Percentiles rank a stretch among this genome's conserved stretches.
Evolutionary conservation across 2,888 invertebrate genomes (phyloP).

Genomic region (Terebella lapidaria): DNA sequence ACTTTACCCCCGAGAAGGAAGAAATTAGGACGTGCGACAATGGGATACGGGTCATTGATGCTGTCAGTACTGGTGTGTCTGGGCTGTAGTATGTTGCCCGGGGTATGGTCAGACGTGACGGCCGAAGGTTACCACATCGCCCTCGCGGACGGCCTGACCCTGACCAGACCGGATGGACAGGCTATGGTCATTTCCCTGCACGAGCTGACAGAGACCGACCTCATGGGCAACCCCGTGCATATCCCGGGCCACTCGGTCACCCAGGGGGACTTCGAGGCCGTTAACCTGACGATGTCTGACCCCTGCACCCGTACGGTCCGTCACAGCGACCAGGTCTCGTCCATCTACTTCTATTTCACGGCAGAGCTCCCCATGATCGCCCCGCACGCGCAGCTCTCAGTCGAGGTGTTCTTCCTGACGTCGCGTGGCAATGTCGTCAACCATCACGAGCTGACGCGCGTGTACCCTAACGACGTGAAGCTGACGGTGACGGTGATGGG

Average conservation of each 20-base stretch:
- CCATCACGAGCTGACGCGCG: neutral
- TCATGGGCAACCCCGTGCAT: neutral
- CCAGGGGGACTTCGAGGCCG: neutral
- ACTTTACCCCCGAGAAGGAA: too few species aligned
- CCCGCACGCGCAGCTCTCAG: too few species aligned
- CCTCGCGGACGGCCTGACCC: neutral
- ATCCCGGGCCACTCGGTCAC: neutral
- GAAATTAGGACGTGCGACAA: too few species aligned
- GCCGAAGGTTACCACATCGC: too few species aligned
- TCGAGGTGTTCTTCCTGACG: neutral
- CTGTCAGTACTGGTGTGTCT: too few species aligned
- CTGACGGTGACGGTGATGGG: neutral
- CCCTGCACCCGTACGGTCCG: neutral
- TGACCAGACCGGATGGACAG: neutral
- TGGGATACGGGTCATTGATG: too few species aligned
- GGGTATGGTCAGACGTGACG: too few species aligned
- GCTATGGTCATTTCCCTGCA: neutral
- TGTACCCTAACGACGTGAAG: neutral
- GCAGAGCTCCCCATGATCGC: neutral
- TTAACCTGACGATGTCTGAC: neutral
- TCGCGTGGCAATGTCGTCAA: neutral
- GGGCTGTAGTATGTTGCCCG: too few species aligned
- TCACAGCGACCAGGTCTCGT: neutral
- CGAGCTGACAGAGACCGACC: neutral
- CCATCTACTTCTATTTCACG: neutral